phyloP scores from a whole-genome alignment of 2,113 vertebrate genomes.

The Brevimyrus niger region DNA sequence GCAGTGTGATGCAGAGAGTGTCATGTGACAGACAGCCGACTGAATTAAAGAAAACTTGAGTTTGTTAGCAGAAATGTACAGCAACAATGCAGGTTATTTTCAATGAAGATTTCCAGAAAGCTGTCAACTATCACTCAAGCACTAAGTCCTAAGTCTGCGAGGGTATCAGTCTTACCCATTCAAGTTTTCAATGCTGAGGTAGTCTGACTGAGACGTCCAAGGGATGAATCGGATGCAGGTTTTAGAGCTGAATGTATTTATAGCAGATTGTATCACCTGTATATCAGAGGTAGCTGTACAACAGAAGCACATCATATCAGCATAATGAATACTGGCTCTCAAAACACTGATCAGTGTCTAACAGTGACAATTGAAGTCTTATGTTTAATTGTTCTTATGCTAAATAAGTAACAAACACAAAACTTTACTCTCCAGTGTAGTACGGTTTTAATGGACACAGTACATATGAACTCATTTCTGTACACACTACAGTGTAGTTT shows the following conservation, averaged over 20 bases:
- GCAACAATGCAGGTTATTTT: neutral
- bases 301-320: neutral
- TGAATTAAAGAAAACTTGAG: neutral
- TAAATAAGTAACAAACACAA: neutral
- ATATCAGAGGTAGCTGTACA: constrained; percentile 24
- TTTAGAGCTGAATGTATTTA: constrained; percentile 23
- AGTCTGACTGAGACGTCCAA: constrained; percentile 25
- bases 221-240: constrained; percentile 37
- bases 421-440: neutral
- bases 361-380: neutral
- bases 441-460: neutral
- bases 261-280: constrained; percentile 27
- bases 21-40: neutral
- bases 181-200: constrained; percentile 34
- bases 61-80: neutral
- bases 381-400: neutral
- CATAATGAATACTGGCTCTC: neutral
- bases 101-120: neutral
- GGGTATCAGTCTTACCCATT: constrained; percentile 22
- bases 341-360: neutral
- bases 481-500: neutral
- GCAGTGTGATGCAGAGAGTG: neutral
- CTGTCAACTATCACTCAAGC: neutral
- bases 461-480: neutral
- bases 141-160: neutral